A percentile compares a stretch with the other conserved stretches of the same genome.
Conservation (phyloP, 1,140 invertebrate genomes). For the Platorchestia sp. region DNA sequence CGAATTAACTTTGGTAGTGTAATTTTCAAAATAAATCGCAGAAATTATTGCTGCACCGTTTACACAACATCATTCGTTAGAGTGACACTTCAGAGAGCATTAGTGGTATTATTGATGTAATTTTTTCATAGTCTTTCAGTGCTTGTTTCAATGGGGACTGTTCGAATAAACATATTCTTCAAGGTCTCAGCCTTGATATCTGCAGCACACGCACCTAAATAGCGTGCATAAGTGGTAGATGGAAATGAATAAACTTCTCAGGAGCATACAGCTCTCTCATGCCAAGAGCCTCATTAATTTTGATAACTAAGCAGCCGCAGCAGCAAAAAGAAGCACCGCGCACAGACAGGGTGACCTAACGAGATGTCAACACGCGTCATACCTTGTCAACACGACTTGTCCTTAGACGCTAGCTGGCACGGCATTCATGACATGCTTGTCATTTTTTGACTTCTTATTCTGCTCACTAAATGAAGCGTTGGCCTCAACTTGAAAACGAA, state of each 20-base stretch:
- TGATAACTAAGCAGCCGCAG: neutral
- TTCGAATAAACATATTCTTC: neutral
- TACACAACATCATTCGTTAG: neutral
- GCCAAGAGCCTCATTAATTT: neutral
- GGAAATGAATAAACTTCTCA: neutral
- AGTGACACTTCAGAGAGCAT: neutral
- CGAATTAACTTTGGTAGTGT: no score
- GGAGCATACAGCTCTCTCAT: neutral
- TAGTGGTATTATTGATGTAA: neutral
- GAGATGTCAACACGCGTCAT: neutral
- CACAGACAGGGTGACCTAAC: neutral
- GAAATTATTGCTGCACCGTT: neutral
- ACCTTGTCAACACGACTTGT: no score
- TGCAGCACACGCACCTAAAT: neutral
- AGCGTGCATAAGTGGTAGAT: neutral
- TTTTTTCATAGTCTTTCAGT: neutral
- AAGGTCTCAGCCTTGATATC: neutral
- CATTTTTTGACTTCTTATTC: neutral
- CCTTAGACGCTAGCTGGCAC: neutral
- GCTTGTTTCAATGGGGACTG: neutral
- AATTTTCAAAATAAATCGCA: neutral
- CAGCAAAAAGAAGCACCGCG: neutral
- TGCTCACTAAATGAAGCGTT: neutral
- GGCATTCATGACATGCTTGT: neutral
- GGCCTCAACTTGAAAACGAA: neutral